Conservation (phyloP, 2,113 vertebrate species). For the Mystacornis crossleyi region DNA sequence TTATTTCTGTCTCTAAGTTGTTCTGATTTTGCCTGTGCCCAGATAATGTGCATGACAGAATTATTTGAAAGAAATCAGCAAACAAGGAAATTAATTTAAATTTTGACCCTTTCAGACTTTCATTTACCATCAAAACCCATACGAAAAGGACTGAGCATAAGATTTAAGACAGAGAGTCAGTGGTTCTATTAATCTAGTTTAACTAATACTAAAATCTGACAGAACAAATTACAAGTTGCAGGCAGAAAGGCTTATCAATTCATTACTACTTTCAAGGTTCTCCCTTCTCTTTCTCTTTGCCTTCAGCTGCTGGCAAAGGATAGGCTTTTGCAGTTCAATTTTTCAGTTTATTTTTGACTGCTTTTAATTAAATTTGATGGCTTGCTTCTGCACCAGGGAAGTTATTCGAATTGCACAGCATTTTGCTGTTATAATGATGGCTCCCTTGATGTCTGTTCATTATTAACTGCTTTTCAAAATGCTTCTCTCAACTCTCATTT, state of each 20-base stretch:
- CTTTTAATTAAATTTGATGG: slow-evolving; percentile 86
- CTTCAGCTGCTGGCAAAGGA: slow-evolving; percentile 73
- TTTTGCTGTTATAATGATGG: slow-evolving; percentile 77
- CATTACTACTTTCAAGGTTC: slow-evolving; percentile 73
- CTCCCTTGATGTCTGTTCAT: slow-evolving; percentile 79
- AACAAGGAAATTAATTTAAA: slow-evolving; percentile 59
- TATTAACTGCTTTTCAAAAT: slow-evolving; percentile 82
- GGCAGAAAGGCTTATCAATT: slow-evolving; percentile 72
- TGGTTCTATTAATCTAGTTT: slow-evolving; percentile 76
- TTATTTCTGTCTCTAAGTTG: slow-evolving; percentile 47
- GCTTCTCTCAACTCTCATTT: slow-evolving; percentile 72
- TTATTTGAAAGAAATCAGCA: slow-evolving; percentile 57
- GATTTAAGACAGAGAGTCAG: slow-evolving; percentile 69
- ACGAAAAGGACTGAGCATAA: background rate
- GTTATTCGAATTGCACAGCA: slow-evolving; percentile 75
- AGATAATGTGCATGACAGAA: slow-evolving; percentile 16
- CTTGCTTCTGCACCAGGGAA: slow-evolving; percentile 70
- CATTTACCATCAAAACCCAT: slow-evolving; percentile 41
- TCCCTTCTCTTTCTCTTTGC: slow-evolving; percentile 58
- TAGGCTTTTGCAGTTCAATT: slow-evolving; percentile 74
- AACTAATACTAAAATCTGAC: slow-evolving; percentile 76
- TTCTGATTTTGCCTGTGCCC: background rate
- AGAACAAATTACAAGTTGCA: slow-evolving; percentile 70
- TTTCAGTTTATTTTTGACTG: slow-evolving; percentile 81
- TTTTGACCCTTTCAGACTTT: slow-evolving; percentile 59